Conservation (phyloP, 2,888 invertebrate species). For the Patella pellucida region DNA sequence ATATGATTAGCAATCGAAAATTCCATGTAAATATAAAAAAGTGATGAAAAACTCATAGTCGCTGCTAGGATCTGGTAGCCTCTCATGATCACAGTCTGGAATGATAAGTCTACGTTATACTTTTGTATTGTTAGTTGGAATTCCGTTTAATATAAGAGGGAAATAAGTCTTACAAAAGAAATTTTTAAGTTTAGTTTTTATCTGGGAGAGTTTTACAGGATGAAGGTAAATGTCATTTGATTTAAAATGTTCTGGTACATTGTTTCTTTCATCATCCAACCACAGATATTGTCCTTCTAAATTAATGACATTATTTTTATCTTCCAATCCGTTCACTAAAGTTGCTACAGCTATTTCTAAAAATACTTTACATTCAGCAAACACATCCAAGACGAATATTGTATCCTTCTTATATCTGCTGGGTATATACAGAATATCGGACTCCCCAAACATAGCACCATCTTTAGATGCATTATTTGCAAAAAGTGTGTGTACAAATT, state of each 20-base stretch:
- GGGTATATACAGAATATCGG: constrained; percentile 21
- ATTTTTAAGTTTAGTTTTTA: background rate
- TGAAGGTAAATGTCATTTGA: background rate
- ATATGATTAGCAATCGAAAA: no score
- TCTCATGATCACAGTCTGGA: no score
- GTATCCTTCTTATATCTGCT: background rate
- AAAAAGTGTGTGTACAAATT: background rate
- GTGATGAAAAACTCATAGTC: no score
- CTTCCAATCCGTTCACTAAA: constrained; percentile 10
- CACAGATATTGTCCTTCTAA: constrained; percentile 8
- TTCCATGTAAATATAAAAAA: no score
- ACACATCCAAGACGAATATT: constrained; percentile 6
- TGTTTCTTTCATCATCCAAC: background rate
- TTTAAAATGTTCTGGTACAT: background rate
- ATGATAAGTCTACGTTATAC: no score
- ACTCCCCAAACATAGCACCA: background rate
- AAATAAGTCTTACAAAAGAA: constrained; percentile 19
- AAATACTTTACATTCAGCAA: constrained; percentile 13
- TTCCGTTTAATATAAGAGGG: background rate
- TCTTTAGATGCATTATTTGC: background rate
- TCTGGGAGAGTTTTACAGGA: constrained; percentile 6
- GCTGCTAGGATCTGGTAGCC: no score
- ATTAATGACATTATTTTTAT: background rate
- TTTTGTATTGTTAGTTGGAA: background rate
- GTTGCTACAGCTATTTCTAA: constrained; percentile 15